phyloP scores from a whole-genome alignment of 2,113 vertebrate species.

The Bambusicola thoracicus region DNA sequence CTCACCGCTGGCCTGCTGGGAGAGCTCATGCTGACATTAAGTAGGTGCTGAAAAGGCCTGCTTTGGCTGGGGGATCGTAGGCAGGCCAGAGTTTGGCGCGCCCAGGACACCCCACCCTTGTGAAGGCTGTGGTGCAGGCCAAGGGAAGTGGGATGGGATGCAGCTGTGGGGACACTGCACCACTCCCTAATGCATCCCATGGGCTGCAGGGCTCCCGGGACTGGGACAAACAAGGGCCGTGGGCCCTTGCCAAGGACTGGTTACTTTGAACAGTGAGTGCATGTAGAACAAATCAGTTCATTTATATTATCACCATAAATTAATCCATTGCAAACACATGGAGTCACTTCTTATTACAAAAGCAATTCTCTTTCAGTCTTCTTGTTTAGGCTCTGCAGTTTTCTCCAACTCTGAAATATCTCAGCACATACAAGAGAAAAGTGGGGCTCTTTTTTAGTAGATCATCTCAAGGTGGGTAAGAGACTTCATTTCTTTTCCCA shows the following conservation, averaged over 20 bases:
- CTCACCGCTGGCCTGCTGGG: neutral
- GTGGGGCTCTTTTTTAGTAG: neutral
- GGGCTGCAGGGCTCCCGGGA: neutral
- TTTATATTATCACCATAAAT: neutral
- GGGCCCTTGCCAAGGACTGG: neutral
- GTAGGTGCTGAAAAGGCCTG: conserved; percentile 60
- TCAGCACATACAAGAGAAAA: neutral
- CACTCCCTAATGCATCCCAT: conserved; percentile 54
- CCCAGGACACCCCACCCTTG: conserved; percentile 56
- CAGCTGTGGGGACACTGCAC: conserved; percentile 34
- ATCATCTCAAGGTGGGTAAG: neutral
- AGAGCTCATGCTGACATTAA: conserved; percentile 8
- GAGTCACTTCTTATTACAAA: neutral
- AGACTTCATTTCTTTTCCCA: neutral
- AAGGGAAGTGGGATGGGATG: neutral
- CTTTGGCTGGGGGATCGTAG: accelerated
- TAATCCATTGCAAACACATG: neutral
- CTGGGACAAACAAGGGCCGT: conserved; percentile 20
- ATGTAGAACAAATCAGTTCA: neutral
- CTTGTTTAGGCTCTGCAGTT: neutral
- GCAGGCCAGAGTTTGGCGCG: neutral
- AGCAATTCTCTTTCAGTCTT: neutral
- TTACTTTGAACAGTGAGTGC: neutral
- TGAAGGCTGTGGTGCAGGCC: neutral
- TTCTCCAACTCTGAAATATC: neutral